Conservation (phyloP, 2,113 vertebrate species). For the Zosterops lateralis region DNA sequence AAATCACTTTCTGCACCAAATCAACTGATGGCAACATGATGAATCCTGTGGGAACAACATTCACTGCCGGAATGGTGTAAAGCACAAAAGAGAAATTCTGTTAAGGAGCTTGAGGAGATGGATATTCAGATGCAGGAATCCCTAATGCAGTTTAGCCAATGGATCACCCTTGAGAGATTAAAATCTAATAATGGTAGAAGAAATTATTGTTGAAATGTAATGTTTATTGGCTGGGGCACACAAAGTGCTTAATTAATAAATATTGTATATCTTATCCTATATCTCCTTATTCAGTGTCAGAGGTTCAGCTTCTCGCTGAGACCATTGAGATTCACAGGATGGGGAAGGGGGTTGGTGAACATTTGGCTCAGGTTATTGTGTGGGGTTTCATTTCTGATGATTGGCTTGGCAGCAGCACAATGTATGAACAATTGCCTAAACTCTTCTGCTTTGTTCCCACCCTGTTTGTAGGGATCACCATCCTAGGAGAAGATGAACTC, state of each 20-base stretch:
- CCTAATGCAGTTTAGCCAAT: conserved; percentile 85
- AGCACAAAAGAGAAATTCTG: conserved; percentile 74
- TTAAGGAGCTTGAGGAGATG: conserved; percentile 90
- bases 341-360: background rate
- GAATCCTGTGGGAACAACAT: conserved; percentile 65
- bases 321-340: background rate
- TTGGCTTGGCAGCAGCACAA: background rate
- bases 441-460: background rate
- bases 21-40: conserved; percentile 61
- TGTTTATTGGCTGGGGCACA: conserved; percentile 77
- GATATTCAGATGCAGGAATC: conserved; percentile 89
- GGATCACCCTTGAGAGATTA: conserved; percentile 90
- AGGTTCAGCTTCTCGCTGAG: background rate
- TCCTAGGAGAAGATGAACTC: background rate
- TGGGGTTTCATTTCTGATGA: background rate
- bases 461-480: background rate
- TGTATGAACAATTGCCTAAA: background rate
- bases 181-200: conserved; percentile 64
- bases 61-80: conserved; percentile 73
- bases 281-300: conserved; percentile 74
- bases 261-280: conserved; percentile 81
- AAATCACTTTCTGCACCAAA: conserved; percentile 44
- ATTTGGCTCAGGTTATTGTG: background rate
- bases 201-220: conserved; percentile 78
- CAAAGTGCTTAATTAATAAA: conserved; percentile 77